A percentile compares a stretch with the other conserved stretches of the same genome.
phyloP scores from a whole-genome alignment of 2,797 vertebrate genomes.

The Lepidocolaptes lacrymiger region DNA sequence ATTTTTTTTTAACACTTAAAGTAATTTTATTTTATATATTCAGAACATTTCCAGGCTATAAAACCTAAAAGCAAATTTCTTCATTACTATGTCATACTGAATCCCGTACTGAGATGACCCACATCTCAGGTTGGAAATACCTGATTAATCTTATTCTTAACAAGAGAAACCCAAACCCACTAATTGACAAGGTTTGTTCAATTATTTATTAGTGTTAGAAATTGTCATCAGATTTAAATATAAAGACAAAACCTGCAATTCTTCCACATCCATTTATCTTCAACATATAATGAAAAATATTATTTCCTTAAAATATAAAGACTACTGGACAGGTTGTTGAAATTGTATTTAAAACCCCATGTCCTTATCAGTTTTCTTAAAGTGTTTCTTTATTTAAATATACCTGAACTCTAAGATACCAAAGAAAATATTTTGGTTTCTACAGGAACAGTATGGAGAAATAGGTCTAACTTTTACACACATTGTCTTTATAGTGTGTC shows the following conservation, averaged over 20 bases:
- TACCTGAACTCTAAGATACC: background rate
- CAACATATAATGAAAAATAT: background rate
- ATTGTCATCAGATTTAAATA: background rate
- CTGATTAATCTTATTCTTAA: background rate
- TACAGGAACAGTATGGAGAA: background rate
- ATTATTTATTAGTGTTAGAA: background rate
- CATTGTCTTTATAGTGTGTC: background rate
- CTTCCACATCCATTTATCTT: background rate
- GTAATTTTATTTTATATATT: background rate
- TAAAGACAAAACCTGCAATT: background rate
- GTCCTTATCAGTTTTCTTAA: background rate
- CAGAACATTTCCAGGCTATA: background rate
- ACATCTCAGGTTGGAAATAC: background rate
- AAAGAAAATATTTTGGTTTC: background rate
- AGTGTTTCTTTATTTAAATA: background rate
- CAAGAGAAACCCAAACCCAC: background rate
- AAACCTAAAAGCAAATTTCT: background rate
- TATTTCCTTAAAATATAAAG: background rate
- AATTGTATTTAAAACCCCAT: background rate
- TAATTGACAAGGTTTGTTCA: background rate
- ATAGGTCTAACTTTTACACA: background rate
- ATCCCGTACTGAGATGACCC: background rate
- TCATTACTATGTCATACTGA: background rate
- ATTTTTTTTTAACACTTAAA: background rate
- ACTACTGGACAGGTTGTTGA: background rate